These are phyloP conservation scores for Cotesia vestalis DNA, from an alignment of 1,140 invertebrate genomes.

Conservation along the genomic window DNA sequence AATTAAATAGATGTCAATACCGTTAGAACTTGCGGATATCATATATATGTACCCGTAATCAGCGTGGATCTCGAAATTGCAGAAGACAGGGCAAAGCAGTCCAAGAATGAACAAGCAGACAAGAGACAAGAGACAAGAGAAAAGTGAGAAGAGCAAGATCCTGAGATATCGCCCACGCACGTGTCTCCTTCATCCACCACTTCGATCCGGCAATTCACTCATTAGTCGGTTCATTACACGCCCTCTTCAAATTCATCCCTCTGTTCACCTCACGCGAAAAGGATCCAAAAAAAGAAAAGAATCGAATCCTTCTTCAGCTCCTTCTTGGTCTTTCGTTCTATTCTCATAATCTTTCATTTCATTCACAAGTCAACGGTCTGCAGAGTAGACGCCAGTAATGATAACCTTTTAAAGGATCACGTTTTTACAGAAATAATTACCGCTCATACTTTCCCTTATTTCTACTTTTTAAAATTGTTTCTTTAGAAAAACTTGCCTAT, in stretches of 20 bases:
- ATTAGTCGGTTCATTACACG: constrained; percentile 29
- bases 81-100: not conserved
- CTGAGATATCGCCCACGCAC: constrained; percentile 31
- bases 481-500: not conserved
- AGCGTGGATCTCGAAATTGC: constrained; percentile 47
- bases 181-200: constrained; percentile 15
- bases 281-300: no score
- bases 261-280: not conserved
- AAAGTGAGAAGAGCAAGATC: constrained; percentile 9
- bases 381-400: no score
- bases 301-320: no score
- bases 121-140: not conserved
- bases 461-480: not conserved
- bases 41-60: constrained; percentile 50
- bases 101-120: constrained; percentile 10
- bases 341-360: not conserved
- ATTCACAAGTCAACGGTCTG: no score
- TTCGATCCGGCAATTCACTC: constrained; percentile 35
- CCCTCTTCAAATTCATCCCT: constrained; percentile 6
- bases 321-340: no score
- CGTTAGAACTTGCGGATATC: constrained; percentile 8
- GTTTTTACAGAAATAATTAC: no score
- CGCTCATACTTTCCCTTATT: not conserved
- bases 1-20: constrained; percentile 42
- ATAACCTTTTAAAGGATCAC: no score